A percentile compares a stretch with the other conserved stretches of the same genome.
phyloP scores from a whole-genome alignment of 2,888 invertebrate species.

The Drosophila sordidapex region DNA sequence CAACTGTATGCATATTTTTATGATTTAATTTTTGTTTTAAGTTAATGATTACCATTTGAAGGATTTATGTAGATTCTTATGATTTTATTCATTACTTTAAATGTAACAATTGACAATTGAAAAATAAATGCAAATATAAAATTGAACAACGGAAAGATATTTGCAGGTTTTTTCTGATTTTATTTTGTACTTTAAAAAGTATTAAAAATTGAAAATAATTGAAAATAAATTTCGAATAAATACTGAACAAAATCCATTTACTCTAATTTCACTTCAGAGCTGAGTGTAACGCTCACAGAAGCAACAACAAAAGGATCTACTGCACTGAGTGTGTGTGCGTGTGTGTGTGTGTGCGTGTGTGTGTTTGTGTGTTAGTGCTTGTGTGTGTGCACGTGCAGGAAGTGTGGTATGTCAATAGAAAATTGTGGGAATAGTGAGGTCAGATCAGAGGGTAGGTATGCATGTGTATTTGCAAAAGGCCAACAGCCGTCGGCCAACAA shows the following conservation, averaged over 20 bases:
- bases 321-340: not conserved
- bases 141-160: not conserved
- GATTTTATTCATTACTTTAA: not conserved
- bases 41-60: not conserved
- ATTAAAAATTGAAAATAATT: not conserved
- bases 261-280: not conserved
- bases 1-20: too few species aligned
- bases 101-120: not conserved
- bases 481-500: slow-evolving; percentile 9
- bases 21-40: too few species aligned
- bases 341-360: not conserved
- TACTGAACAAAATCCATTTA: not conserved
- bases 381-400: slow-evolving; percentile 4
- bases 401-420: slow-evolving; percentile 6
- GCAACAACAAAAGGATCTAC: slow-evolving; percentile 1
- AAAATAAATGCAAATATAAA: not conserved
- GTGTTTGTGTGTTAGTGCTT: not conserved
- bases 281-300: not conserved
- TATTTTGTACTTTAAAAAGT: not conserved
- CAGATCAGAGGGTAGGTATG: not conserved
- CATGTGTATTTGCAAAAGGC: slow-evolving; percentile 1
- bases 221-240: not conserved
- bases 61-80: not conserved
- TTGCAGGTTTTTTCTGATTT: not conserved
- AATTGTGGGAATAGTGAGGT: not conserved